Base-by-base conservation (phyloP, 2,888 invertebrate genomes). In the Platycheirus albimanus region DNA sequence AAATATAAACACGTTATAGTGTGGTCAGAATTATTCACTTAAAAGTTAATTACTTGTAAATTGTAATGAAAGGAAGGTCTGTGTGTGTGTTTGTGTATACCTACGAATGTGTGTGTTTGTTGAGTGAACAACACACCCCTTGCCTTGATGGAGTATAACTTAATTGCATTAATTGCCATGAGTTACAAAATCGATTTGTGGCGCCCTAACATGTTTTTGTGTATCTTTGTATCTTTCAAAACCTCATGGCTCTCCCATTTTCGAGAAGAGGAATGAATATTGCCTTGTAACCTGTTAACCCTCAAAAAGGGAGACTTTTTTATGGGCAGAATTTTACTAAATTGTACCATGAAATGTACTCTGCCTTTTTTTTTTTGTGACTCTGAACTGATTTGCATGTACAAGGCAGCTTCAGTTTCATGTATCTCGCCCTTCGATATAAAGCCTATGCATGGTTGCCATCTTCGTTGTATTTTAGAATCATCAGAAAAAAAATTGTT, bases 121-220 rank as follows among this genome's bases (percentile, higher is more conserved):
- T 41, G 58, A 41, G 56, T 54, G 20, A 41, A 41, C 11, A 28
- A 41, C 41, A 38, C n/a, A 33, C 41, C 28, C 38, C 4, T 36
- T 38, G 30, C 30, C 30, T 45, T 45, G n/a, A n/a, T n/a, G 45
- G 10, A 45, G 17, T 11, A 20, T n/a, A n/a, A n/a, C n/a, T 2
- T 56, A 58, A 58, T 41, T 58, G 41, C 58, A 41, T 41, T 58
- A 41, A 58, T 41, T 58, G 28, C 58, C 11, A 41, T 58, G 6
- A 24, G 24, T 41, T 58, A 11, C 15, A 28, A 36, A 54, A 58
- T 58, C 58, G 15, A 28, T 58, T 41, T 58, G 10, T 28, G 19
- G 13, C 20, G n/a, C 54, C 38, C 11, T 56, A 24, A 13, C 2
- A 38, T 36, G 19, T n/a, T n/a, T n/a, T n/a, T 7, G 0, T 11